These are phyloP conservation scores for Hozukius guyotensis DNA, from an alignment of 2,797 vertebrate species.

Conservation along the genomic window DNA sequence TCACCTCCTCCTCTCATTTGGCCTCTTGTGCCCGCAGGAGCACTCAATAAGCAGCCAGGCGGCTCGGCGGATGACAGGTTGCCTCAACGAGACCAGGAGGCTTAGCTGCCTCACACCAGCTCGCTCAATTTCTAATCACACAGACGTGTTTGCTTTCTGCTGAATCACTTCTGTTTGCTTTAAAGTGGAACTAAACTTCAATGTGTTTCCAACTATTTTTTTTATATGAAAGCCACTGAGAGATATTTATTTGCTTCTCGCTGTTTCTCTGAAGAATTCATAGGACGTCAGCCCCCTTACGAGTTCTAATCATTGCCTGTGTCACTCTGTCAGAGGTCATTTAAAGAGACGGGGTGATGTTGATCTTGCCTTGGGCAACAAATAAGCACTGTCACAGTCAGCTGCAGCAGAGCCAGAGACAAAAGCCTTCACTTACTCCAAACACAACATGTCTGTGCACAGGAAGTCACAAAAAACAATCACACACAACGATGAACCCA, in stretches of 20 bases:
- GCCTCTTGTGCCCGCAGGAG: conserved; percentile 17
- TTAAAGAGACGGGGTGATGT: neutral
- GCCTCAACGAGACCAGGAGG: conserved; percentile 24
- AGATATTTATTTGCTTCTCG: neutral
- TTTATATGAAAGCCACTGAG: neutral
- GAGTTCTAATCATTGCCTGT: neutral
- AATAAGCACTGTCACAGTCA: conserved; percentile 5
- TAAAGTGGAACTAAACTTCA: neutral
- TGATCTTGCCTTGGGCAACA: conserved; percentile 27
- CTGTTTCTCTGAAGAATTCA: neutral
- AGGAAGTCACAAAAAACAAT: neutral
- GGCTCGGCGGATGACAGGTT: conserved; percentile 35
- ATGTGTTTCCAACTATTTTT: neutral
- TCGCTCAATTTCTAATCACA: neutral
- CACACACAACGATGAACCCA: neutral
- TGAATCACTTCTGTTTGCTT: conserved; percentile 18
- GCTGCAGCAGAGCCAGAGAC: conserved; percentile 16
- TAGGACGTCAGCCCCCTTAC: neutral
- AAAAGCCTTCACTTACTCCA: neutral
- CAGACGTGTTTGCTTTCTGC: conserved; percentile 1
- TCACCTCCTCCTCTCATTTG: neutral
- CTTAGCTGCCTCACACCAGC: conserved; percentile 6
- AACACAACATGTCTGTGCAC: conserved; percentile 4
- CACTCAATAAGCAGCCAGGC: conserved; percentile 27
- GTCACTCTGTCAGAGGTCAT: conserved; percentile 22